phyloP scores from a whole-genome alignment of 2,888 invertebrate genomes.

The Agrotis ipsilon region DNA sequence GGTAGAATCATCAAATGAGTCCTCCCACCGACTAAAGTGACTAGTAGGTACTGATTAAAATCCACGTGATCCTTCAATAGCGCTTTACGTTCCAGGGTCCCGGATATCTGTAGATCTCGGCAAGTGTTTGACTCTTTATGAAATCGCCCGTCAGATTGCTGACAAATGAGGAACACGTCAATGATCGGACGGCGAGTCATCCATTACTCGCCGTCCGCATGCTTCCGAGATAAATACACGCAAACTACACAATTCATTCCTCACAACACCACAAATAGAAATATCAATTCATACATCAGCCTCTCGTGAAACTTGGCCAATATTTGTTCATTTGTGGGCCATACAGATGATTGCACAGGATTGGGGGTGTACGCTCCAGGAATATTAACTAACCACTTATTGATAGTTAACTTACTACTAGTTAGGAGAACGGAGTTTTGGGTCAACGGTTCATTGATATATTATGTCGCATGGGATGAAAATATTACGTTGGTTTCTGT shows the following conservation, averaged over 20 bases:
- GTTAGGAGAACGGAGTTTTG: constrained; percentile 13
- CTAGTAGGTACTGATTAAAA: too few species aligned
- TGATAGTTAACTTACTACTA: constrained; percentile 32
- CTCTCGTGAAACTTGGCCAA: constrained; percentile 39
- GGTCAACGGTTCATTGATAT: constrained; percentile 20
- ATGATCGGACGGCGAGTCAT: too few species aligned
- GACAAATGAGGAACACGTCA: too few species aligned
- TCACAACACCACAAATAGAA: constrained; percentile 9
- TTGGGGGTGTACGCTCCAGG: constrained; percentile 40
- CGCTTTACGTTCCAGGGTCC: too few species aligned
- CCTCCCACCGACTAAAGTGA: too few species aligned
- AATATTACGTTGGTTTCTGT: not conserved
- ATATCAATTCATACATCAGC: constrained; percentile 44
- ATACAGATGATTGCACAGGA: constrained; percentile 52
- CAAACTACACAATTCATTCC: not conserved
- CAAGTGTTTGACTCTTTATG: too few species aligned
- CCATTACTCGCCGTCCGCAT: too few species aligned
- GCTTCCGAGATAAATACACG: too few species aligned
- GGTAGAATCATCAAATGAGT: too few species aligned
- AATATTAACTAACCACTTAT: constrained; percentile 56
- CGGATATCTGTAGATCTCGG: too few species aligned
- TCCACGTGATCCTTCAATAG: too few species aligned
- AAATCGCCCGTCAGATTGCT: too few species aligned
- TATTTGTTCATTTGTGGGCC: constrained; percentile 65
- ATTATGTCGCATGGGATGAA: not conserved